Evolutionary conservation across 1,140 invertebrate species (phyloP), one percentile per base, ranked within the genome.

Genomic region (Zeugodacus cucurbitae): DNA sequence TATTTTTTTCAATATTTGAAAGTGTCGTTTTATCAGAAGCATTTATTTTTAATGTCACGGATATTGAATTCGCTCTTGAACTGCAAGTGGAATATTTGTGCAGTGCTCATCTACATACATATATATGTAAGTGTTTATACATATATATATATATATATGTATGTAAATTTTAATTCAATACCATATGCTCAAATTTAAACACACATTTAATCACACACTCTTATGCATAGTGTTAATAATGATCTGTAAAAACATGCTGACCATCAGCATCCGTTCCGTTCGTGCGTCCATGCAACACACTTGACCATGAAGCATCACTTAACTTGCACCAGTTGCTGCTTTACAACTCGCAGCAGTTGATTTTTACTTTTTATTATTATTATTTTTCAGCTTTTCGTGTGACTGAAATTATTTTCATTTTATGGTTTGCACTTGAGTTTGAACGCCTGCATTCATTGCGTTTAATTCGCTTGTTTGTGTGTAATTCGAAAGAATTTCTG

Each of bases 301-400:
- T 82, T 82, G 74, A 82, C 74, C 74, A 82, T 48, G 41, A 82
- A 82, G 74, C 74, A 82, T 82, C 74, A 82, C 74, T 48, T 48
- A 82, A 26, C 41, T 48, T 82, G 74, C 74, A 82, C 74, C 74
- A 82, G 74, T 82, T 82, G 74, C 26, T 62, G 58, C 74, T 82
- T 82, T 82, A 82, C 41, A 82, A 82, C n/a, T 82, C 7, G 5
- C 10, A 26, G 41, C 41, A 26, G 37, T 17, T 82, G 10, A 82
- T 44, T 82, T 82, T 82, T 82, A 44, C 74, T 82, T 48, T 48
- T 48, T 11, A 22, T 26, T 14, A 5, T n/a, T n/a, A n/a, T n/a
- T n/a, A n/a, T n/a, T n/a, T n/a, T n/a, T n/a, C n/a, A n/a, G n/a
- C n/a, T 74, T 41, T 78, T 54, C 14, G 48, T 41, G 14, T n/a